These are phyloP conservation scores for Drosophila asahinai DNA, from an alignment of 1,140 invertebrate species.

Conservation along the genomic window DNA sequence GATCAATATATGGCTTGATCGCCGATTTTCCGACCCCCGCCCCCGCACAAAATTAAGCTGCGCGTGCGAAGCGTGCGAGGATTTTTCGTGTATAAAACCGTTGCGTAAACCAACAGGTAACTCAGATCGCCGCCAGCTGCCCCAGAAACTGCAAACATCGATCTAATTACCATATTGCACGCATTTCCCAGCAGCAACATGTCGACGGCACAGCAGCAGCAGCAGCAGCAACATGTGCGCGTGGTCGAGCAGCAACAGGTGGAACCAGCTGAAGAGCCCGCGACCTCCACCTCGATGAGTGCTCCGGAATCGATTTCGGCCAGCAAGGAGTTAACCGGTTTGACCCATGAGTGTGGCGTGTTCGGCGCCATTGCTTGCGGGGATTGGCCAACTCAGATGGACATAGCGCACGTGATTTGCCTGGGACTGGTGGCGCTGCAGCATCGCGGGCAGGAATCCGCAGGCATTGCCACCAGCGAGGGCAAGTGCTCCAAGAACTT, in stretches of 20 bases:
- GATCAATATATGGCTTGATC: constrained; percentile 39
- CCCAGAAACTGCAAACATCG: constrained; percentile 19
- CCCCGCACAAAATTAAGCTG: constrained; percentile 40
- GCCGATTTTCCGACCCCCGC: constrained; percentile 6
- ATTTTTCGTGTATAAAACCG: constrained; percentile 72
- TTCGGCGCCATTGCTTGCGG: constrained; percentile 96
- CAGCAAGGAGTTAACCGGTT: constrained; percentile 86
- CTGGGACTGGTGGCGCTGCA: constrained; percentile 97
- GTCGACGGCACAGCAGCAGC: constrained; percentile 43
- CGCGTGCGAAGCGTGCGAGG: constrained; percentile 49
- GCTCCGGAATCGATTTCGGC: constrained; percentile 54
- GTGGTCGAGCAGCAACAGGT: constrained; percentile 62
- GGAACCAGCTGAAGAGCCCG: constrained; percentile 42
- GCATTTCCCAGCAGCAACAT: constrained; percentile 53
- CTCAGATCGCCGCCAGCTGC: constrained; percentile 48
- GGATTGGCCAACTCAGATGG: constrained; percentile 92
- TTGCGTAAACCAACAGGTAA: constrained; percentile 80
- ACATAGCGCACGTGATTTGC: constrained; percentile 92
- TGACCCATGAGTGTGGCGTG: constrained; percentile 97
- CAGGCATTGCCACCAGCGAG: constrained; percentile 97
- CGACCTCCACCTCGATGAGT: constrained; percentile 14
- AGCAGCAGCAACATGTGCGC: constrained; percentile 59
- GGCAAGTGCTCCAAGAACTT: constrained; percentile 92
- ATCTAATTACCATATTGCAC: constrained; percentile 10
- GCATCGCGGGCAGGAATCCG: constrained; percentile 98